These are phyloP conservation scores for Eubasilissa regina DNA, from an alignment of 1,140 invertebrate species.

Conservation along the genomic window DNA sequence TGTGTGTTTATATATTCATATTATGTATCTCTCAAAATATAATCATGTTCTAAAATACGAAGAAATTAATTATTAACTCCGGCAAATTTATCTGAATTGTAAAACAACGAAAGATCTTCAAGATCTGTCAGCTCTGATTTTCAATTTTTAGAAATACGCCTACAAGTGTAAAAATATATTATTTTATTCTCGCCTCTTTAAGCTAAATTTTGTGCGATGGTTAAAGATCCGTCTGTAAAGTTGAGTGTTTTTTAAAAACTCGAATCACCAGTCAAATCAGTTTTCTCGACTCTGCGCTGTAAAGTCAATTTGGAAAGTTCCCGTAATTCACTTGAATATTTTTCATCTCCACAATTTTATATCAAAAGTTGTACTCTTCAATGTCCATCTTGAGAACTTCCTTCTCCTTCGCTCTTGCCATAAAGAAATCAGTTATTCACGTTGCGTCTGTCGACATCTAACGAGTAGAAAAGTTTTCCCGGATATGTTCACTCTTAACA, in stretches of 20 bases:
- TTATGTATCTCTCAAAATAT: conserved; percentile 18
- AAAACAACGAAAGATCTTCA: not conserved
- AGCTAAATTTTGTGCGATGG: not conserved
- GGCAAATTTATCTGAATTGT: not conserved
- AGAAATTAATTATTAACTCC: not conserved
- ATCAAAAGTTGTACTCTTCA: conserved; percentile 47
- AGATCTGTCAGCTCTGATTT: not conserved
- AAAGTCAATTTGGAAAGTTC: conserved; percentile 42
- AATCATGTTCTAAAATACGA: not conserved
- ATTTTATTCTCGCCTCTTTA: too few species aligned
- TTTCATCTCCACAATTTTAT: conserved; percentile 51
- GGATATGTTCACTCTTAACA: not conserved
- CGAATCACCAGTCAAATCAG: conserved; percentile 12
- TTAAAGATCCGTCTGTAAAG: not conserved
- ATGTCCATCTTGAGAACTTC: conserved; percentile 37
- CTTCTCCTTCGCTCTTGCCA: conserved; percentile 25
- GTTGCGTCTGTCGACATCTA: conserved; percentile 48
- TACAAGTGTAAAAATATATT: not conserved
- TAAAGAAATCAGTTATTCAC: conserved; percentile 58
- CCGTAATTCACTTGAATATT: conserved; percentile 48
- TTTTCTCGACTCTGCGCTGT: conserved; percentile 1
- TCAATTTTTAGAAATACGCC: too few species aligned
- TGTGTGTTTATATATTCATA: conserved; percentile 26
- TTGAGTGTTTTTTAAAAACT: conserved; percentile 28
- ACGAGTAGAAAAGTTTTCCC: conserved; percentile 44